Conservation (phyloP, 2,888 invertebrate genomes). For the Lithophane socia region DNA sequence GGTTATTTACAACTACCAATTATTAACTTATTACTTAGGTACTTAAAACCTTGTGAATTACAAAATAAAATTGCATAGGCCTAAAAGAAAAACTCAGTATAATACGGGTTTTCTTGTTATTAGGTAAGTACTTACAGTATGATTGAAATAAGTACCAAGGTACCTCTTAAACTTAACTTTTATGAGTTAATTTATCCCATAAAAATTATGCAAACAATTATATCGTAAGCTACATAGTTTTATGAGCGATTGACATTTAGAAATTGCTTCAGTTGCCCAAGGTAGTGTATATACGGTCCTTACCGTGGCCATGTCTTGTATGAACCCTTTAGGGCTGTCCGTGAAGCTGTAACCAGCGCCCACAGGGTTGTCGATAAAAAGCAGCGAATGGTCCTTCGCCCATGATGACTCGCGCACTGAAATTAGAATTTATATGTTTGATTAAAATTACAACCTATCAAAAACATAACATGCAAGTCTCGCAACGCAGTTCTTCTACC, state of each 20-base stretch:
- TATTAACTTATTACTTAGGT: neutral
- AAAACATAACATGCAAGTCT: too few species aligned
- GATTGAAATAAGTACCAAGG: neutral
- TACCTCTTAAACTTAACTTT: neutral
- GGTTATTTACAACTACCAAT: too few species aligned
- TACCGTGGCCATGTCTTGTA: constrained; percentile 89
- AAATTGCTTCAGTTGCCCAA: neutral
- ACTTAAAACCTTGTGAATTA: neutral
- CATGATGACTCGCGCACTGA: constrained; percentile 88
- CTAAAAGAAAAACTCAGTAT: neutral
- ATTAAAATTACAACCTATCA: too few species aligned
- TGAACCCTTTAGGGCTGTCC: constrained; percentile 87
- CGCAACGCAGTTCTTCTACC: too few species aligned
- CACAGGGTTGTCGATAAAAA: constrained; percentile 92
- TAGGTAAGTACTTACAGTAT: neutral
- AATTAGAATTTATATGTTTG: constrained; percentile 51
- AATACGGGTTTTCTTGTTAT: neutral
- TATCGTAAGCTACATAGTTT: constrained; percentile 2
- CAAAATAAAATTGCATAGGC: neutral
- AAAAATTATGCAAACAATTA: constrained; percentile 15
- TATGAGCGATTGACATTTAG: constrained; percentile 11
- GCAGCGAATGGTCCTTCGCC: constrained; percentile 89
- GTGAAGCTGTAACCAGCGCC: constrained; percentile 92
- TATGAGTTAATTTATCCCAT: neutral
- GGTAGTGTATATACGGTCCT: constrained; percentile 59